Evolutionary conservation across 1,140 invertebrate species (phyloP).

Genomic region (Calephelis nemesis): DNA sequence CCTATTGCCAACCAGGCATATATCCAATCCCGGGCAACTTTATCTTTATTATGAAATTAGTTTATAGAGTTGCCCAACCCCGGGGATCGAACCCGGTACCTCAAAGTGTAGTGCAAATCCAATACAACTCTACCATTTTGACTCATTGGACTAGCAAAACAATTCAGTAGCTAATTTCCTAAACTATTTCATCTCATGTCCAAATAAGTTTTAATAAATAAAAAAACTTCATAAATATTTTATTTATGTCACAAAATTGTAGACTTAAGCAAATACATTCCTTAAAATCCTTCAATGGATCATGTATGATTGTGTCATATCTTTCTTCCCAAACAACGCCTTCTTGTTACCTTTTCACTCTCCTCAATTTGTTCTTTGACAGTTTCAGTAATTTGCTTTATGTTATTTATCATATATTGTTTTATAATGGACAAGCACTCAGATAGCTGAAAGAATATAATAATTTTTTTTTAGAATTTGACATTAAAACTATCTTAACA

Average conservation of each 20-base stretch:
- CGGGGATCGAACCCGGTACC: no score
- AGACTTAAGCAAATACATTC: background rate
- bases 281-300: background rate
- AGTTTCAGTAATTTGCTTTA: constrained; percentile 42
- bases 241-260: constrained; percentile 1
- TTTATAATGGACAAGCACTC: constrained; percentile 59
- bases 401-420: constrained; percentile 69
- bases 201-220: background rate
- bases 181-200: no score
- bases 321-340: constrained; percentile 43
- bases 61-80: no score
- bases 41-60: no score
- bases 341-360: constrained; percentile 40
- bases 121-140: no score
- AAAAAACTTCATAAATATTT: background rate
- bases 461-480: background rate
- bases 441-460: constrained; percentile 47
- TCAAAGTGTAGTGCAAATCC: no score
- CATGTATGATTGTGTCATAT: background rate
- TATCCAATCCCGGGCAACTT: no score
- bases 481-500: no score
- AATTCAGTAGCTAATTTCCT: no score
- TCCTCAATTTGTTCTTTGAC: constrained; percentile 52
- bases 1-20: no score
- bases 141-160: no score